These are phyloP conservation scores for Oenanthe oenanthe DNA, from an alignment of 2,113 vertebrate species.

Conservation along the genomic window DNA sequence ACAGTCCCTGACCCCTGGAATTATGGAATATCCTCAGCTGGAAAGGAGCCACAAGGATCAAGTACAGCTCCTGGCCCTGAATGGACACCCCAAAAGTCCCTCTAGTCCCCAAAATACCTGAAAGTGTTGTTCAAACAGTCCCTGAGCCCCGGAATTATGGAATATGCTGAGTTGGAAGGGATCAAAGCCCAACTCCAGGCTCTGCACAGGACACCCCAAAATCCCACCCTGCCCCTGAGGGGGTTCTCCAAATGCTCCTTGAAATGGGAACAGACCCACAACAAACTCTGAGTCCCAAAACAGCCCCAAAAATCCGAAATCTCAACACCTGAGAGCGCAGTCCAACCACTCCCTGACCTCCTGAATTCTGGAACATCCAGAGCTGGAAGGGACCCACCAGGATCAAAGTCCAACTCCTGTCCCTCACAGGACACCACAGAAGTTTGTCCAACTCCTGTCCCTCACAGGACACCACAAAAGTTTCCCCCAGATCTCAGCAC, in stretches of 20 bases:
- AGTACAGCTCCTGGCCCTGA: background rate
- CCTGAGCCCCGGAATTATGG: background rate
- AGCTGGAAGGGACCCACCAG: background rate
- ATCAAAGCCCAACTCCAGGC: background rate
- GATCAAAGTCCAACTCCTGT: background rate
- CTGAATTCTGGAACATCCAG: background rate
- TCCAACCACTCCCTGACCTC: background rate
- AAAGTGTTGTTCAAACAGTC: background rate
- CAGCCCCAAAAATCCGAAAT: background rate
- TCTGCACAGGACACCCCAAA: background rate
- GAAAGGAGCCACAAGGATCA: background rate
- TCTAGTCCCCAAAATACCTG: too few relatives aligned
- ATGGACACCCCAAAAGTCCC: background rate
- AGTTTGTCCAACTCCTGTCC: background rate
- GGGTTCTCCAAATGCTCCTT: rapidly evolving
- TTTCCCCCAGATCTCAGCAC: background rate
- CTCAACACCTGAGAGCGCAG: background rate
- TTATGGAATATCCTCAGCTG: background rate
- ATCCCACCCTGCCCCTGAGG: background rate
- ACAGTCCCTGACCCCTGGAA: background rate
- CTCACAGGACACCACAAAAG: background rate
- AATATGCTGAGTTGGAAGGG: background rate
- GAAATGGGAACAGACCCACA: background rate
- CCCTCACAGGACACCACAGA: background rate
- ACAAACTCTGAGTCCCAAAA: background rate